Conservation (phyloP, 2,113 vertebrate genomes). For the Cercocebus atys region DNA sequence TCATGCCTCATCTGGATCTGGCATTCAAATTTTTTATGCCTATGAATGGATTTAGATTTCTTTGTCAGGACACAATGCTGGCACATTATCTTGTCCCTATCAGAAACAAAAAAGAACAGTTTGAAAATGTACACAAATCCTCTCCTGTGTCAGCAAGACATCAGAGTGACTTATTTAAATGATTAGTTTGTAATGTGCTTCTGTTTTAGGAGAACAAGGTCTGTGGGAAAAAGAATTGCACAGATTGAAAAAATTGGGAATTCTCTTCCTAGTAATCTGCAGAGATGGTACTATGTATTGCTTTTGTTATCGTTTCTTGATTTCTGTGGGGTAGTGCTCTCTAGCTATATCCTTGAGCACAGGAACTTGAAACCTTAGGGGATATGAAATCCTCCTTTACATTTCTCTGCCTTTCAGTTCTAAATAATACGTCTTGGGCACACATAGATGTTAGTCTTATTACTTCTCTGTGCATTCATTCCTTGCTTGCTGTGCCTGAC, state of each 20-base stretch:
- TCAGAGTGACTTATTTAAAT: slow-evolving; percentile 63
- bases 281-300: neutral
- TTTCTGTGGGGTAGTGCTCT: neutral
- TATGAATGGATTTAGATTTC: slow-evolving; percentile 52
- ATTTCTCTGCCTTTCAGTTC: slow-evolving; percentile 22
- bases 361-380: neutral
- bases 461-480: neutral
- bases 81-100: slow-evolving; percentile 34
- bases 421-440: neutral
- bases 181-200: slow-evolving; percentile 56
- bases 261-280: slow-evolving; percentile 28
- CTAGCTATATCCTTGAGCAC: neutral
- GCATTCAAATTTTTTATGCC: slow-evolving; percentile 22
- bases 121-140: slow-evolving; percentile 64
- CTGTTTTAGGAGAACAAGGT: slow-evolving; percentile 34
- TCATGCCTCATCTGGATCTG: slow-evolving; percentile 29
- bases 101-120: slow-evolving; percentile 59
- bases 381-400: neutral
- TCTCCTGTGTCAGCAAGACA: slow-evolving; percentile 61
- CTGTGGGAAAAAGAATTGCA: slow-evolving; percentile 37
- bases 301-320: neutral
- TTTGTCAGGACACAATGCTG: slow-evolving; percentile 55
- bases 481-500: neutral
- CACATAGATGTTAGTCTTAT: neutral
- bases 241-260: slow-evolving; percentile 47